phyloP scores from a whole-genome alignment of 2,113 vertebrate genomes.

The Chloebia gouldiae region DNA sequence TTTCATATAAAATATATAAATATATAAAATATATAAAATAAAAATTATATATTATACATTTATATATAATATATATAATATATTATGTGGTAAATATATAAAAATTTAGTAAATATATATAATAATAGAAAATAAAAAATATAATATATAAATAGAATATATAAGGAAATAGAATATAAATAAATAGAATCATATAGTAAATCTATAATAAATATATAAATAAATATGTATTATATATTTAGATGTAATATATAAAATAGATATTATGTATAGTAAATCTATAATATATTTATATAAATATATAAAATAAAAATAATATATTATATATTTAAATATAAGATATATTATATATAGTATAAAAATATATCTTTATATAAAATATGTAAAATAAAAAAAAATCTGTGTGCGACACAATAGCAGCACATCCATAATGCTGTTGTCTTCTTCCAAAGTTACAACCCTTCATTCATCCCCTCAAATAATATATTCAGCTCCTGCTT shows the following conservation, averaged over 20 bases:
- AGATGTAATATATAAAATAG: not conserved
- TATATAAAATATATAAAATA: not conserved
- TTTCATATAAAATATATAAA: no score
- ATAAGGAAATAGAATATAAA: no score
- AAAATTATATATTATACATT: no score
- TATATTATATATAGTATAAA: no score
- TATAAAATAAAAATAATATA: no score
- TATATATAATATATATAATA: no score
- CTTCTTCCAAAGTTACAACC: not conserved
- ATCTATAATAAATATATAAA: not conserved
- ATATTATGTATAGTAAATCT: not conserved
- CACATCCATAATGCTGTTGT: not conserved
- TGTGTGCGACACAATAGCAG: not conserved
- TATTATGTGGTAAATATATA: no score
- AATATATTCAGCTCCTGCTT: slow-evolving; percentile 37
- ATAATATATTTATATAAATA: no score
- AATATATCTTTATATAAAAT: not conserved
- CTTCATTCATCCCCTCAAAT: slow-evolving; percentile 24
- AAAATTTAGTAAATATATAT: not conserved
- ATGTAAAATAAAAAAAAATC: not conserved
- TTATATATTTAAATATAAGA: no score
- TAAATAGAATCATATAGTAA: no score
- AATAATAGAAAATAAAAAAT: no score
- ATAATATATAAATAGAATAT: no score
- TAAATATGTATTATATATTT: not conserved